Conservation (phyloP, 2,888 invertebrate genomes). For the Busseola fusca region DNA sequence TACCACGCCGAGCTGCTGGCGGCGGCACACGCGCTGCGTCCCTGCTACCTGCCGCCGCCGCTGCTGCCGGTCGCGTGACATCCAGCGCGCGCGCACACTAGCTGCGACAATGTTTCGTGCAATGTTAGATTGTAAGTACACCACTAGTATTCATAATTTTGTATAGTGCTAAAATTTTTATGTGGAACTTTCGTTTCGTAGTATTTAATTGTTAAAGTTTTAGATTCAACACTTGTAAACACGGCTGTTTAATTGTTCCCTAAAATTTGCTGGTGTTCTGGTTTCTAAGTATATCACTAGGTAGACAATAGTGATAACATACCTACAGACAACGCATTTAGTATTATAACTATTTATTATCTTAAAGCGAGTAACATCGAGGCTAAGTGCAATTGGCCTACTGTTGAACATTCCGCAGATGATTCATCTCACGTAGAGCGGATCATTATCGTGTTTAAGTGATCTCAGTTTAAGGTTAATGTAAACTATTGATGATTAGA, state of each 20-base stretch:
- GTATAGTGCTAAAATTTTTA: constrained; percentile 57
- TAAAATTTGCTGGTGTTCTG: constrained; percentile 35
- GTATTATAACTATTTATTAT: constrained; percentile 58
- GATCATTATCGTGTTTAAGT: constrained; percentile 67
- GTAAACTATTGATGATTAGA: constrained; percentile 63
- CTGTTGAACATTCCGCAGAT: constrained; percentile 49
- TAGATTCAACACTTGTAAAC: constrained; percentile 20
- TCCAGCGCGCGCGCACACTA: constrained; percentile 67
- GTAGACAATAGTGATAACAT: constrained; percentile 36
- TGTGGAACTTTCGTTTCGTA: constrained; percentile 48
- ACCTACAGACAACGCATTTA: constrained; percentile 62
- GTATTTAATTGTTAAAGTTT: constrained; percentile 55
- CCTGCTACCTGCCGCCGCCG: constrained; percentile 85
- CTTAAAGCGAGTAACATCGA: constrained; percentile 39
- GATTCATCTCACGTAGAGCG: constrained; percentile 40
- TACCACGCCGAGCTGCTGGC: constrained; percentile 45
- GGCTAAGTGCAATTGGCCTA: constrained; percentile 60
- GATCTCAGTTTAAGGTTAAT: constrained; percentile 79
- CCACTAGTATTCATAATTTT: constrained; percentile 68
- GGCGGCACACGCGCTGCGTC: constrained; percentile 83
- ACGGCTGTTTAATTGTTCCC: constrained; percentile 20
- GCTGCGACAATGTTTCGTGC: constrained; percentile 81
- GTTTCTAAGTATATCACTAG: constrained; percentile 21
- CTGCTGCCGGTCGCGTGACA: constrained; percentile 86
- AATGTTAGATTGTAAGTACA: constrained; percentile 89